Base-by-base conservation (phyloP, 2,113 vertebrate species). In the Gnathonemus echidnorhynchus region DNA sequence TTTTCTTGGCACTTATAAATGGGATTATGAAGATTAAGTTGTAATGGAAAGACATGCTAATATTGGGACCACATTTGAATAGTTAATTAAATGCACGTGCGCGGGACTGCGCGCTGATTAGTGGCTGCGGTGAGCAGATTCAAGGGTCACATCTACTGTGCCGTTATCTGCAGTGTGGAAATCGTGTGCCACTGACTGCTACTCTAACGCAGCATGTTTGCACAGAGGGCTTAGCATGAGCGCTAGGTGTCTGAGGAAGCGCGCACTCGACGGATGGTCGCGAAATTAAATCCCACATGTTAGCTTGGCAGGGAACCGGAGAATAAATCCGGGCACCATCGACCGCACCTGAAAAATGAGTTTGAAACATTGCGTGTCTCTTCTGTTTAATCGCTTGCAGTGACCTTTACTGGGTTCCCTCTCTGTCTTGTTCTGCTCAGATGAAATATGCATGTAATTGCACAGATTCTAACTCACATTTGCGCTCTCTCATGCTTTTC, bases 21-120 rank as follows among this genome's bases (percentile, higher is more conserved):
- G 86, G 11, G n/a, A 52, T 84, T 90, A n/a, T 13, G 39, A 52
- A 48, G 24, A 84, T 90, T 88, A 83, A 39, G 56, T 48, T 90
- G 74, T 88, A 83, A 88, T 84, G 42, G 74, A 80, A 77, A 50
- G 70, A 74, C 9, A 21, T 77, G 83, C 24, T n/a, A 80, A 48
- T 49, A 24, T 24, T 66, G 42, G 27, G 77, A 17, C 84, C 10
- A n/a, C 27, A 62, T 45, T 42, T 49, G 52, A 46, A n/a, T 45
- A 42, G 39, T 42, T 90, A 27, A 84, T 90, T 88, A 88, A 88
- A 90, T 88, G 58, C 88, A 84, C 87, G 74, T 88, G 89, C 62
- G 39, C 7, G 58, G 87, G 42, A 13, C 70, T 10, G 35, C 21
- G 49, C 3, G 24, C 17, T 53, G 46, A 42, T 90, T 42, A 87